These are phyloP conservation scores for Oreochromis spilurus DNA, from an alignment of 2,113 vertebrate species.

Conservation along the genomic window DNA sequence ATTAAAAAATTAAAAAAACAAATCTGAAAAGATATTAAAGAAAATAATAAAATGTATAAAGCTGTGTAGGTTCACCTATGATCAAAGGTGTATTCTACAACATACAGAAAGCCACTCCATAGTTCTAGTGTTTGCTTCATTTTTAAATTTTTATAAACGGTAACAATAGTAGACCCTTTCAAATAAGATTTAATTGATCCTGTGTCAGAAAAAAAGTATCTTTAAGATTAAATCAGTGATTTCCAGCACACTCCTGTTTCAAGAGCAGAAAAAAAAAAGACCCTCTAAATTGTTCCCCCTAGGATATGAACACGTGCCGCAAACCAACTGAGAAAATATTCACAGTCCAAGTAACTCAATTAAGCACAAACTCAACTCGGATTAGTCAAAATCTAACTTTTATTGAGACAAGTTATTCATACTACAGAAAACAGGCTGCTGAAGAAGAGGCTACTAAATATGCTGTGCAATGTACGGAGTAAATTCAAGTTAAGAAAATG, in stretches of 20 bases:
- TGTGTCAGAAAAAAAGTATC: neutral
- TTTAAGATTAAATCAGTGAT: neutral
- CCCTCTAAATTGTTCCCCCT: neutral
- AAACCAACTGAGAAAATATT: neutral
- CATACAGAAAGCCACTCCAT: neutral
- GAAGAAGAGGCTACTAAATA: neutral
- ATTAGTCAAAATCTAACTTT: neutral
- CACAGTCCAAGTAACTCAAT: neutral
- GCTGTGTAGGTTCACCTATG: neutral
- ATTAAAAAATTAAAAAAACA: neutral
- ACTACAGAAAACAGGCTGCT: neutral
- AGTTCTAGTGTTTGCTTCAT: neutral
- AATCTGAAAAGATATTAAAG: neutral
- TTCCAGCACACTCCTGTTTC: neutral
- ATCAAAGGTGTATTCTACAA: neutral
- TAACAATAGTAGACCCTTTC: neutral
- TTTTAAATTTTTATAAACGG: neutral
- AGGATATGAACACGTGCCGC: neutral
- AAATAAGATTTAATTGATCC: neutral
- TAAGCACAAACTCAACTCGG: neutral
- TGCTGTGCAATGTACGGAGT: neutral
- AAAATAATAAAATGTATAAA: neutral
- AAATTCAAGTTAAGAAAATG: neutral
- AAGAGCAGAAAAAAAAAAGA: accelerated
- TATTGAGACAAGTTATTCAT: neutral